A percentile compares a stretch with the other conserved stretches of the same genome.
These are phyloP conservation scores for Galleria mellonella DNA, from an alignment of 1,140 invertebrate species.

Conservation along the genomic window DNA sequence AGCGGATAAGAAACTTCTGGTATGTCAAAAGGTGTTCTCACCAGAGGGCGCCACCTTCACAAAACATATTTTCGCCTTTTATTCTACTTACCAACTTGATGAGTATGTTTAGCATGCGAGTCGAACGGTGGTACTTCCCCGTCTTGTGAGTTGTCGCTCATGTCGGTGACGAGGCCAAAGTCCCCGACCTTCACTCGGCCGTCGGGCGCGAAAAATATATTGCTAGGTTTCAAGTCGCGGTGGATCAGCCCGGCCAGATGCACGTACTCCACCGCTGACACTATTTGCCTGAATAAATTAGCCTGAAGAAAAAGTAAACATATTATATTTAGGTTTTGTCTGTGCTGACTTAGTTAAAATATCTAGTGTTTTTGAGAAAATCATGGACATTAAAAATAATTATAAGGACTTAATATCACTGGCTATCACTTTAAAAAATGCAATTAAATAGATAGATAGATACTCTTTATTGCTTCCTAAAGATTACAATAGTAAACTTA, in stretches of 20 bases:
- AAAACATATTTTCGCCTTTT: too few relatives aligned
- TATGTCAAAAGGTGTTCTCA: too few relatives aligned
- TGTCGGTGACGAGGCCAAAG: conserved; percentile 95
- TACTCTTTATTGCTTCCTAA: too few relatives aligned
- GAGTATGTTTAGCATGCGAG: conserved; percentile 64
- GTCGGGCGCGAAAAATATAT: conserved; percentile 95
- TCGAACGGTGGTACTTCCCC: conserved; percentile 36
- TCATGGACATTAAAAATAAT: not conserved
- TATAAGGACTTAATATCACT: not conserved
- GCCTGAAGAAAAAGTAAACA: conserved; percentile 51
- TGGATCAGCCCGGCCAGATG: conserved; percentile 94
- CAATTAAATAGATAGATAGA: too few relatives aligned
- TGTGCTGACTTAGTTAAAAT: not conserved
- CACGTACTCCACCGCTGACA: conserved; percentile 95
- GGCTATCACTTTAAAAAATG: too few relatives aligned
- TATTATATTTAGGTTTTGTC: not conserved
- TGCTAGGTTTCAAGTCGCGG: conserved; percentile 96
- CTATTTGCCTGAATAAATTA: conserved; percentile 94
- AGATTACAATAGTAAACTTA: too few relatives aligned
- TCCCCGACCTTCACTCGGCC: conserved; percentile 96
- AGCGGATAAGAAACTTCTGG: too few relatives aligned
- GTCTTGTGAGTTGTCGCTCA: conserved; percentile 78
- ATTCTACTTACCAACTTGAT: conserved; percentile 75
- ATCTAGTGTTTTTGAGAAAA: too few relatives aligned
- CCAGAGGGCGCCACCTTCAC: too few relatives aligned